phyloP scores from a whole-genome alignment of 1,140 invertebrate species.

The Streblospio benedicti region DNA sequence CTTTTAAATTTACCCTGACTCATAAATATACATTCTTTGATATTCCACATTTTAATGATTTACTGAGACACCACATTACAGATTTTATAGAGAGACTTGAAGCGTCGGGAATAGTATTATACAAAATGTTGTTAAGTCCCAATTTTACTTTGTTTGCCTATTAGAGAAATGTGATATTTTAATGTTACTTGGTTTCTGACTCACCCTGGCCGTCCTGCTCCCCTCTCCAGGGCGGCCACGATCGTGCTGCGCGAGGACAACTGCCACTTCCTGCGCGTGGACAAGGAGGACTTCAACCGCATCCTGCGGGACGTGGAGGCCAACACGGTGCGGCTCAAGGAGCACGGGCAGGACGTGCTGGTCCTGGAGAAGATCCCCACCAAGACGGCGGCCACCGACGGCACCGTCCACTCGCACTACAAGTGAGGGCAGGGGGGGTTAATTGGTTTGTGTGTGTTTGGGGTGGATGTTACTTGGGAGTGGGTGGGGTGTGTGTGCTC shows the following conservation, averaged over 20 bases:
- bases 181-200: too few relatives aligned
- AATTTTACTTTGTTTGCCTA: neutral
- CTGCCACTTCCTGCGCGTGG: slow-evolving; percentile 74
- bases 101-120: too few relatives aligned
- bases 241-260: slow-evolving; percentile 74
- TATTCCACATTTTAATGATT: neutral
- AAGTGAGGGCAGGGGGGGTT: slow-evolving; percentile 49
- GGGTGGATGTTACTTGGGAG: too few relatives aligned
- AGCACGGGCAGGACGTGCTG: slow-evolving; percentile 77
- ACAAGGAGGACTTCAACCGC: slow-evolving; percentile 80
- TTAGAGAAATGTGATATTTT: neutral
- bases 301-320: slow-evolving; percentile 76
- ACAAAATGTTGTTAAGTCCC: too few relatives aligned
- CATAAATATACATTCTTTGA: neutral
- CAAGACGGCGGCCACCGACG: slow-evolving; percentile 32
- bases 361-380: slow-evolving; percentile 67
- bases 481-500: slow-evolving; percentile 53
- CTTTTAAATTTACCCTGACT: neutral
- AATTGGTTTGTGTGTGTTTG: neutral
- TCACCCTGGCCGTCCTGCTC: too few relatives aligned
- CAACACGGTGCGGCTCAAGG: slow-evolving; percentile 76
- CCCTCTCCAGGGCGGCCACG: slow-evolving; percentile 63
- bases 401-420: slow-evolving; percentile 52
- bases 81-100: too few relatives aligned
- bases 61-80: too few relatives aligned